Base-by-base conservation (phyloP, 2,888 invertebrate species). In the Drosophila percnosoma region DNA sequence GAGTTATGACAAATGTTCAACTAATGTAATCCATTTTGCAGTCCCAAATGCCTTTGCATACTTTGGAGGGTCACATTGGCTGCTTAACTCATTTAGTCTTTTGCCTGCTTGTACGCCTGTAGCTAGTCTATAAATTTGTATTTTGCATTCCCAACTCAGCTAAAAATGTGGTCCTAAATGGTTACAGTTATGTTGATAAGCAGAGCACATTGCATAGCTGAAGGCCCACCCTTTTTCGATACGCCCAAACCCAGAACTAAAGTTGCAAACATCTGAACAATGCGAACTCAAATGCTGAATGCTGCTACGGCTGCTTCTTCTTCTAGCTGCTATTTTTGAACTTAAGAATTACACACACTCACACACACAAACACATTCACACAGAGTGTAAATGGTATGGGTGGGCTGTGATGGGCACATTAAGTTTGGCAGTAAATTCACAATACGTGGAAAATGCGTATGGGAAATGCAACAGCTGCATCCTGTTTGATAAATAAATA, bases 401-500 rank as follows among this genome's bases (percentile, higher is more conserved):
- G 29, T 52, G 40, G 48, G 24, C 13, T 33, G 48, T 31, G 45
- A 21, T n/a, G 64, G 55, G 58, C 54, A 60, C 73, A 73, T 84
- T 87, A 73, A 73, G 82, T 75, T 77, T 64, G 73, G 69, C 71
- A 84, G 77, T 70, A 75, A 75, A 77, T 78, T 82, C 69, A 73
- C 79, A 84, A 79, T 81, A 79, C 75, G 80, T 77, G 75, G 69
- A 70, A 75, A 84, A 78, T 78, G 80, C 82, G 78, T 84, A 75
- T 87, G 87, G 82, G 87, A 87, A 87, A 72, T 84, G 85, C 85
- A 85, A 80, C 85, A 85, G 87, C 80, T 85, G 85, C 82, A 82
- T 70, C 60, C 70, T 82, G 84, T 82, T 82, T 84, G 87, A 85
- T 87, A 85, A 85, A 85, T 84, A 87, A 82, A 84, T 80, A 75